Evolutionary conservation across 2,113 vertebrate genomes (phyloP).

Genomic region (Enhydra lutris): DNA sequence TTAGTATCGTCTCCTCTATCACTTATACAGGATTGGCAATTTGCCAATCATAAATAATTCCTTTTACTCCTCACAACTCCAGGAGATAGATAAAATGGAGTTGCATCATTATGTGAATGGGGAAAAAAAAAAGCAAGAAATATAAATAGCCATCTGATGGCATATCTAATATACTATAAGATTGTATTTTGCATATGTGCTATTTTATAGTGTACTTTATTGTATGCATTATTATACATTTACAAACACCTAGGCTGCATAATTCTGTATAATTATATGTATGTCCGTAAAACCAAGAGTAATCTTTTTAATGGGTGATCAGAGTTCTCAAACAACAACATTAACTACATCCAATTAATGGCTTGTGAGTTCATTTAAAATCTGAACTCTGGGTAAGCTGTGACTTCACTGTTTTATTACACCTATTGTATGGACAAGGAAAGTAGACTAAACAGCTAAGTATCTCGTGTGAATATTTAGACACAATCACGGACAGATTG

Average conservation of each 20-base stretch:
- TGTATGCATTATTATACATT: neutral
- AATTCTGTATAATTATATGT: neutral
- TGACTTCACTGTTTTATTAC: neutral
- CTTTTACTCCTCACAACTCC: neutral
- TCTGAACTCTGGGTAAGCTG: neutral
- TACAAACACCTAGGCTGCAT: neutral
- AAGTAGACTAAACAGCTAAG: neutral
- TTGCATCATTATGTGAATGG: neutral
- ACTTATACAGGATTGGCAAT: neutral
- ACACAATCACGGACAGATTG: neutral
- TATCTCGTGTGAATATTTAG: neutral
- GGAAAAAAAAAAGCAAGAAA: neutral
- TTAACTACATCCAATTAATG: neutral
- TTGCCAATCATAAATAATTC: neutral
- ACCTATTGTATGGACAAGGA: neutral
- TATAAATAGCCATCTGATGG: neutral
- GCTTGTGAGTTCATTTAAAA: neutral
- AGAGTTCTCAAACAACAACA: neutral
- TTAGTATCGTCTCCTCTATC: neutral
- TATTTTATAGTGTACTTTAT: neutral
- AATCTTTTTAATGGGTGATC: neutral
- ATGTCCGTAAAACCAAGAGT: neutral
- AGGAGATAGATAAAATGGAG: neutral
- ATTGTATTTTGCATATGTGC: neutral
- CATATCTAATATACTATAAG: neutral